Base-by-base conservation (phyloP, 2,888 invertebrate genomes). In the Melangyna quadrimaculata region DNA sequence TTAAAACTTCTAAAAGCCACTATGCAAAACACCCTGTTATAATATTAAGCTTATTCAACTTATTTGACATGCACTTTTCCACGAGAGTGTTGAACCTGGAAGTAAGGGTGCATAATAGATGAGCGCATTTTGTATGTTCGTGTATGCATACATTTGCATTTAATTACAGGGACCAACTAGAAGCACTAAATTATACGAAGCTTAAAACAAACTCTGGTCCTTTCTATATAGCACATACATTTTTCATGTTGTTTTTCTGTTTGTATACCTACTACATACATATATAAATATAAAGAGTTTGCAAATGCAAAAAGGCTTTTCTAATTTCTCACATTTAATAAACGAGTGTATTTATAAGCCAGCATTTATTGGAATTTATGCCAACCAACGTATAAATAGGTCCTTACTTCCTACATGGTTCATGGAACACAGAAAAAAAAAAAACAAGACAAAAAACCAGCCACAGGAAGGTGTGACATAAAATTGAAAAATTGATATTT, bases 401-500 rank as follows among this genome's bases (percentile, higher is more conserved):
- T 40, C 43, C 45, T 27, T 63, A 29, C 65, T 65, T 65, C 32
- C 65, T 65, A 19, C 8, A 45, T 29, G 43, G 27, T 59, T 32
- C 32, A 32, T 43, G 8, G 6, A 19, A 27, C 8, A 17, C 5
- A 6, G 17, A n/a, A 24, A 27, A 63, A 17, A 9, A 6, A 24
- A n/a, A 24, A 27, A 63, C 9, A 24, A 40, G 5, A 59, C 10
- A 1, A 37, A 59, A 27, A 43, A 63, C 12, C 17, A 43, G 10
- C 65, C 65, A 65, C 63, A 45, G 65, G 63, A 65, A 84, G 83
- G 79, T 84, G 83, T 84, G 83, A 84, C 74, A 84, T 84, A 71
- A 84, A 84, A 79, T 79, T 84, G 79, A 84, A 79, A 84, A 84
- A 79, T 79, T 79, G 43, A 67, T 74, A 40, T 84, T 84, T 84